Evolutionary conservation across 2,797 vertebrate species (phyloP), one percentile per base, ranked within the genome.

Genomic region (Arrhamphus sclerolepis): DNA sequence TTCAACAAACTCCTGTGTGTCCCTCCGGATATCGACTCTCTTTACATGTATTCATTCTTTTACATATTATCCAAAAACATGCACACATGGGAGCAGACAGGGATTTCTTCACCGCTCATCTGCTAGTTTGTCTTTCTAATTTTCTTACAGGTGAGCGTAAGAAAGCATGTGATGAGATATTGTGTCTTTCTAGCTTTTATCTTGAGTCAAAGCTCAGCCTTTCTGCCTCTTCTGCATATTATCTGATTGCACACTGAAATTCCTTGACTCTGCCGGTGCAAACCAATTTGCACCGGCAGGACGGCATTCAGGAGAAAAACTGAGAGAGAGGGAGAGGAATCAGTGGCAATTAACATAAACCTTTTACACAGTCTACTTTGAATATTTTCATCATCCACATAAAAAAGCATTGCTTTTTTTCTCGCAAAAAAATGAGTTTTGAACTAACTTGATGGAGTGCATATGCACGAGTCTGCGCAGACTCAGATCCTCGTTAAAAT

Each of bases 161-260:
- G 64, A 73, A 81, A 77, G 78, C 70, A 60, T 57, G 48, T 55
- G 62, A 77, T 77, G 72, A 77, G 72, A 86, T 75, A 78, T 65
- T 51, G 48, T 66, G 75, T 64, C 74, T 84, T 84, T 85, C 75
- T 70, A 64, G 39, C 65, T 53, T 67, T 85, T 80, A 82, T 88
- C 88, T 82, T 65, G 63, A 77, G 63, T 78, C 78, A 24, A 61
- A 62, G 69, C 77, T 70, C 70, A 67, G 67, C 50, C 63, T 76
- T 75, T 67, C 46, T 56, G 80, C 67, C 70, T 78, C 67, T 72
- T 72, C 72, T 58, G 61, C 40, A 1, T 22, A 52, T 85, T 86
- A 86, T 90, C 76, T 89, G 83, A 91, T 89, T 84, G 80, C 66
- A 64, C 59, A 63, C 60, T 68, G 68, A 83, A 80, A 81, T 81